Evolutionary conservation across 2,797 vertebrate species (phyloP).

Genomic region (Pelochelys cantorii): DNA sequence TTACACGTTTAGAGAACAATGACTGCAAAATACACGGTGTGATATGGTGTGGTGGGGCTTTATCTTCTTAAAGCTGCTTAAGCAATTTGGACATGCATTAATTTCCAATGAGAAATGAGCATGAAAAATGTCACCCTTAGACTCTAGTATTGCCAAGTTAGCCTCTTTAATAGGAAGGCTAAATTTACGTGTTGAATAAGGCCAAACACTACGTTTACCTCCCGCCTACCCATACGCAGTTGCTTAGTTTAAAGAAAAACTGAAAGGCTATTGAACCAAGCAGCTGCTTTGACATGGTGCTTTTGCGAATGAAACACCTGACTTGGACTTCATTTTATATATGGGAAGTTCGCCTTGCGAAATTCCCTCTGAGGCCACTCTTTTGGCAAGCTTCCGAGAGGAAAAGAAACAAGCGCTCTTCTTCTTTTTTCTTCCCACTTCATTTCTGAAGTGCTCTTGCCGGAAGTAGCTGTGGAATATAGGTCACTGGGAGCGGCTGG

Average conservation of each 20-base stretch:
- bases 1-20: neutral
- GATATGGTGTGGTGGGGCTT: rapidly evolving
- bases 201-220: neutral
- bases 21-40: neutral
- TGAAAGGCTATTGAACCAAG: neutral
- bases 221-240: neutral
- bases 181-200: neutral
- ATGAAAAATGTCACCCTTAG: neutral
- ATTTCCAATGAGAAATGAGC: neutral
- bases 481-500: slow-evolving; percentile 18
- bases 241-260: neutral
- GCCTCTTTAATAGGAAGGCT: neutral
- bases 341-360: neutral
- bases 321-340: neutral
- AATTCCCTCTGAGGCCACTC: neutral
- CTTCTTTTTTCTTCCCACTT: slow-evolving; percentile 3
- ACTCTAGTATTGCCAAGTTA: neutral
- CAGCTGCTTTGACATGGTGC: neutral
- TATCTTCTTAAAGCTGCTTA: neutral
- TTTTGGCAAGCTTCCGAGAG: neutral
- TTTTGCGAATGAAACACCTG: rapidly evolving
- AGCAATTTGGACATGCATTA: rapidly evolving
- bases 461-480: rapidly evolving
- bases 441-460: neutral
- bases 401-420: neutral